Evolutionary conservation across 2,888 invertebrate genomes (phyloP), one percentile per base, ranked within the genome.

Genomic region (Morpho helenor): DNA sequence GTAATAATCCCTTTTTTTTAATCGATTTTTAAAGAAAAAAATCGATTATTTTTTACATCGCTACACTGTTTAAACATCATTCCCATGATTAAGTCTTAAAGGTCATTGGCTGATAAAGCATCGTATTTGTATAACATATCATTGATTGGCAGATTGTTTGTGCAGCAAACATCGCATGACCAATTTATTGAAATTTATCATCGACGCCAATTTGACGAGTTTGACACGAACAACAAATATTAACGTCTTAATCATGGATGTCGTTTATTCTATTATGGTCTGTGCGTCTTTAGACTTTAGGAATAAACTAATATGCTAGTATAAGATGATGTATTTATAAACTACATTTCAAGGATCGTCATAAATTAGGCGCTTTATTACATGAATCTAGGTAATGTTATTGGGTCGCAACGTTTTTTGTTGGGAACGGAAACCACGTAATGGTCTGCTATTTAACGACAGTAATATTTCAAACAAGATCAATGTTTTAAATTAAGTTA

Each of bases 121-220:
- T 49, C 52, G n/a, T 52, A 54, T 49, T 57, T 55, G 56, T 50
- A 8, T 45, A 9, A 50, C 52, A 48, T 63, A 61, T 61, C 56
- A 58, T 45, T 59, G 58, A 58, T 58, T 63, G 61, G 58, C 61
- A 61, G 60, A 56, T 51, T 58, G 56, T 58, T 61, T 56, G 43
- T 46, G n/a, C 48, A 9, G 48, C 43, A 44, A 48, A 50, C 49
- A 56, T 16, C 45, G 22, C 22, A 40, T 23, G 48, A 54, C 41
- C 47, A 47, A 42, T 57, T 52, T 52, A 57, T 57, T 57, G 47
- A 57, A 52, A 57, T 57, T 51, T 57, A 48, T 52, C 52, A 41
- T 39, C 56, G 56, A 42, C 51, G 52, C 40, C 23, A 41, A 52
- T 52, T 60, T 60, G 52, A 56, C 52, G 46, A 53, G 49, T 60